Evolutionary conservation across 2,888 invertebrate species (phyloP).

Genomic region (Drosophila sordidapex): DNA sequence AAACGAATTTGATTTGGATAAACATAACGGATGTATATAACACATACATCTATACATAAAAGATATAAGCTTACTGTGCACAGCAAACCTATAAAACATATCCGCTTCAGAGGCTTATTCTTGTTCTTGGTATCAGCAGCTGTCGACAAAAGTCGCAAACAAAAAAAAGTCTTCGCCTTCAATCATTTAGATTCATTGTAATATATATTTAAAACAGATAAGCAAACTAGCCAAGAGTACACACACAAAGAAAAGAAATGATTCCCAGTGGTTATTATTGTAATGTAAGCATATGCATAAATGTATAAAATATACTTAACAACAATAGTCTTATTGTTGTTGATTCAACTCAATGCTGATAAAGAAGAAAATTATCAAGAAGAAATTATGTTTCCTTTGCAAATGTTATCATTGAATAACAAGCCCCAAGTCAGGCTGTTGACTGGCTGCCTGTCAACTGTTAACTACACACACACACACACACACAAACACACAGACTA

Average conservation of each 20-base stretch:
- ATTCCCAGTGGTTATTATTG: neutral
- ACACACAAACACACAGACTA: neutral
- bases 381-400: conserved; percentile 13
- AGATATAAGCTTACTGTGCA: neutral
- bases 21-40: conserved; percentile 1
- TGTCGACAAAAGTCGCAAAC: neutral
- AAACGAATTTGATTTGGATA: neutral
- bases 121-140: conserved; percentile 9
- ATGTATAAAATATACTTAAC: neutral
- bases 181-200: conserved; percentile 1
- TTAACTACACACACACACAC: neutral
- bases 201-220: conserved; percentile 1
- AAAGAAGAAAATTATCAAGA: neutral
- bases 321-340: conserved; percentile 16
- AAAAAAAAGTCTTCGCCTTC: conserved; percentile 2
- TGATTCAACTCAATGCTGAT: conserved; percentile 3
- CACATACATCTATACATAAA: neutral
- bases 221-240: neutral
- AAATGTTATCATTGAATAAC: conserved; percentile 16
- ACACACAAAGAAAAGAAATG: neutral
- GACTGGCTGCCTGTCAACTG: conserved; percentile 6
- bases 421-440: neutral
- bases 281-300: neutral
- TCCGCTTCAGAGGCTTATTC: neutral
- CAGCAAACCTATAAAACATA: neutral